Evolutionary conservation across 2,113 vertebrate genomes (phyloP).

Genomic region (Cyanocitta stelleri): DNA sequence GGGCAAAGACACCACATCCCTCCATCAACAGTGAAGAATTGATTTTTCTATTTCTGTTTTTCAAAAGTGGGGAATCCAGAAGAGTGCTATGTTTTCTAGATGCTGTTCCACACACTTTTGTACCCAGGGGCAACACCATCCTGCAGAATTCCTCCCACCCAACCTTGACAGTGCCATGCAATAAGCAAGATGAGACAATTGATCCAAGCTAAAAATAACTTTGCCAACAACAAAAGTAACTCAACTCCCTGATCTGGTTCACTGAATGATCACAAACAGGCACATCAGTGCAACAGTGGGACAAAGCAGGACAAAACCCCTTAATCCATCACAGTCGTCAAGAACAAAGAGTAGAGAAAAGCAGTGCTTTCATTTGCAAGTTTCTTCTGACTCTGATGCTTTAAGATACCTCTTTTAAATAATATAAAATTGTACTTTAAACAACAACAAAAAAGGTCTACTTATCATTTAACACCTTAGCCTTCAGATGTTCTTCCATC

Average conservation of each 20-base stretch:
- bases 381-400: neutral
- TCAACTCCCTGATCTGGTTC: neutral
- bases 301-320: neutral
- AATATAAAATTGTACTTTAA: neutral
- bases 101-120: neutral
- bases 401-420: neutral
- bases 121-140: neutral
- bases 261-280: neutral
- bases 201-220: conserved; percentile 34
- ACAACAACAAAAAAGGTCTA: neutral
- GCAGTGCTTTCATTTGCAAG: neutral
- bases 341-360: neutral
- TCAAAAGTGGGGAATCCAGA: neutral
- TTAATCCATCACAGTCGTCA: neutral
- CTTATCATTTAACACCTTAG: neutral
- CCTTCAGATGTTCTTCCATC: neutral
- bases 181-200: neutral
- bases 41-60: neutral
- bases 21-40: neutral
- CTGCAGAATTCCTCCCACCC: neutral
- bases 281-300: neutral
- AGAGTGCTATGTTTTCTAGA: neutral
- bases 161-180: neutral
- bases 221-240: neutral
- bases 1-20: neutral